phyloP scores from a whole-genome alignment of 2,113 vertebrate genomes.

The Melierax canorus region DNA sequence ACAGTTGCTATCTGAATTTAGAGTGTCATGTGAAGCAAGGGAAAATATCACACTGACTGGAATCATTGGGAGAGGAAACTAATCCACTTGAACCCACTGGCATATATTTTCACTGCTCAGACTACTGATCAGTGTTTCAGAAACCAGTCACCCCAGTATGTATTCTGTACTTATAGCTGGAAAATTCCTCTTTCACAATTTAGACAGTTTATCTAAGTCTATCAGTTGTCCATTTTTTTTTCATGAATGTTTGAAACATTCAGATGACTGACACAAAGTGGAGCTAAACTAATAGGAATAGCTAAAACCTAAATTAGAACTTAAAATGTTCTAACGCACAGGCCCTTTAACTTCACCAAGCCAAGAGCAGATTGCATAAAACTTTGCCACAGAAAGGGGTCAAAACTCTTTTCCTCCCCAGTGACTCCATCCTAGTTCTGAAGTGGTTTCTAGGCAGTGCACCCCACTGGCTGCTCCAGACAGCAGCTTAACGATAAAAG shows the following conservation, averaged over 20 bases:
- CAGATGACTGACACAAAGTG: neutral
- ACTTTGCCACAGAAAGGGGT: neutral
- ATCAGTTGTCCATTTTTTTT: neutral
- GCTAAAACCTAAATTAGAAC: neutral
- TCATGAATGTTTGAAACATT: neutral
- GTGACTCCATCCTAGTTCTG: neutral
- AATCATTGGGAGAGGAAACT: neutral
- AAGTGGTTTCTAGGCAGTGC: neutral
- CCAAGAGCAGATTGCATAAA: neutral
- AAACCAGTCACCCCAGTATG: neutral
- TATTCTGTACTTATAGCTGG: neutral
- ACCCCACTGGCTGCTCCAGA: neutral
- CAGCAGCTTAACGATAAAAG: neutral
- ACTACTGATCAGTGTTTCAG: neutral
- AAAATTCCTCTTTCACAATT: neutral
- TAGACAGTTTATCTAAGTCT: neutral
- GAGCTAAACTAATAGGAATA: neutral
- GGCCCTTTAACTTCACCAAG: neutral
- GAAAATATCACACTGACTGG: neutral
- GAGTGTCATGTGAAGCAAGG: neutral
- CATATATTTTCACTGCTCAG: neutral
- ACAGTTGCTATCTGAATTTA: neutral
- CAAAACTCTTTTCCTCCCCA: neutral
- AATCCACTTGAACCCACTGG: neutral
- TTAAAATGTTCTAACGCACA: neutral